phyloP scores from a whole-genome alignment of 1,140 invertebrate species.

The Drosophila tsacasi region DNA sequence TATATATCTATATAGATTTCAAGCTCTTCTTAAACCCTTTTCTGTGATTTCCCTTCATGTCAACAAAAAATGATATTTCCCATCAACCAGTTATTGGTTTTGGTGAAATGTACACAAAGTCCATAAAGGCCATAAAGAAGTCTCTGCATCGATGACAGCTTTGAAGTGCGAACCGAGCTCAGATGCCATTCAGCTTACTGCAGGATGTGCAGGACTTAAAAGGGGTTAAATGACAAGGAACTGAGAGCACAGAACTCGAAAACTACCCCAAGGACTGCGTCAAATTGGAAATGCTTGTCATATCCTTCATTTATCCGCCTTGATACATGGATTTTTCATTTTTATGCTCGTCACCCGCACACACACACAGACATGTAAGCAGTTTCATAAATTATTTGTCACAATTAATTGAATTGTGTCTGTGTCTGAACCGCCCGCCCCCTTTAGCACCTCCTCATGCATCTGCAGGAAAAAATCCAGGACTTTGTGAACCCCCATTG shows the following conservation, averaged over 20 bases:
- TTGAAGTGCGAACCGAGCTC: slow-evolving; percentile 70
- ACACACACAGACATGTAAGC: slow-evolving; percentile 20
- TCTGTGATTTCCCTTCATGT: no score
- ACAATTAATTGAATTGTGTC: slow-evolving; percentile 85
- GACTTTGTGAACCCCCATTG: slow-evolving; percentile 20
- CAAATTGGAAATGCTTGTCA: slow-evolving; percentile 85
- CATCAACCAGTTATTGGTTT: slow-evolving; percentile 22
- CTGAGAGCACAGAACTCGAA: background rate
- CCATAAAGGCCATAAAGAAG: slow-evolving; percentile 22
- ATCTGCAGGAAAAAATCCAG: slow-evolving; percentile 25
- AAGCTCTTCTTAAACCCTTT: background rate
- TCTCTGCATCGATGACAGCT: slow-evolving; percentile 33
- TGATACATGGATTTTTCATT: slow-evolving; percentile 78
- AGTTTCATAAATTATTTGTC: slow-evolving; percentile 85
- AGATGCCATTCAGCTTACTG: slow-evolving; percentile 63
- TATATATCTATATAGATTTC: no score
- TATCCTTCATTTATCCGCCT: slow-evolving; percentile 82
- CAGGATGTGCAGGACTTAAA: slow-evolving; percentile 35
- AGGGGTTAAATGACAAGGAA: slow-evolving; percentile 63
- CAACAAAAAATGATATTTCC: background rate
- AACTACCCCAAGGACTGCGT: slow-evolving; percentile 64
- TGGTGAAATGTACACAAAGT: slow-evolving; percentile 2
- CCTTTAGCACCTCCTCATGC: slow-evolving; percentile 14
- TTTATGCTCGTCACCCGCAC: slow-evolving; percentile 52
- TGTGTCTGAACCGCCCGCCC: background rate